phyloP scores from a whole-genome alignment of 2,888 invertebrate species.

The Stegophylla sp. region DNA sequence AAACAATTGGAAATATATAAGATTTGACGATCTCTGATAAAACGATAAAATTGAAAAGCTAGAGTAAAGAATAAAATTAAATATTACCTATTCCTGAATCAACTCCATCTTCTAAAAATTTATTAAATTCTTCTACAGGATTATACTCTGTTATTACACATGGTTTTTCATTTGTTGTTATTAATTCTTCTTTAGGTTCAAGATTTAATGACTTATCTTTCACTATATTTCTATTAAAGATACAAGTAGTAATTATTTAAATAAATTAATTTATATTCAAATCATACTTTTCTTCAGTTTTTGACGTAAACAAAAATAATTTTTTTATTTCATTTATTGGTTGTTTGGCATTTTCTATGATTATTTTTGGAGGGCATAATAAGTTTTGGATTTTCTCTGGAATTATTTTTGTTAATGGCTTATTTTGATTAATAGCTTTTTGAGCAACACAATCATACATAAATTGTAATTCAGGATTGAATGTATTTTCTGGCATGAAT shows the following conservation, averaged over 20 bases:
- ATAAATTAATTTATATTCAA: neutral
- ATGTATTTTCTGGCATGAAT: conserved; percentile 33
- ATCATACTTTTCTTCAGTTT: conserved; percentile 28
- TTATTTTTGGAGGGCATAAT: neutral
- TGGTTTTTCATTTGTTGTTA: neutral
- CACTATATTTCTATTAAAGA: neutral
- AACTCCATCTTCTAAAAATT: conserved; percentile 39
- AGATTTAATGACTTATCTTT: neutral
- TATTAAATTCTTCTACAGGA: conserved; percentile 46
- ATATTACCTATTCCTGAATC: conserved; percentile 35
- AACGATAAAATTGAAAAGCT: neutral
- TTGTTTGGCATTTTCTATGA: conserved; percentile 5
- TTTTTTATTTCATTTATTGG: conserved; percentile 26
- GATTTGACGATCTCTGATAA: no score
- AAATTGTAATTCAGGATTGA: conserved; percentile 32
- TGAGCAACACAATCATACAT: conserved; percentile 38
- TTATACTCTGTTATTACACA: conserved; percentile 26
- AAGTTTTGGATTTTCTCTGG: conserved; percentile 22
- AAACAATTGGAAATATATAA: neutral
- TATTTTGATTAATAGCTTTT: conserved; percentile 38
- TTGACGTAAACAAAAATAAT: conserved; percentile 17
- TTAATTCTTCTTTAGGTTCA: neutral
- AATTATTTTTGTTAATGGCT: neutral
- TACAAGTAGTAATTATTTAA: neutral
- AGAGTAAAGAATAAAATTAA: neutral